A percentile compares a stretch with the other conserved stretches of the same genome.
phyloP scores from a whole-genome alignment of 1,140 invertebrate genomes.

The Drosophila kurseongensis region DNA sequence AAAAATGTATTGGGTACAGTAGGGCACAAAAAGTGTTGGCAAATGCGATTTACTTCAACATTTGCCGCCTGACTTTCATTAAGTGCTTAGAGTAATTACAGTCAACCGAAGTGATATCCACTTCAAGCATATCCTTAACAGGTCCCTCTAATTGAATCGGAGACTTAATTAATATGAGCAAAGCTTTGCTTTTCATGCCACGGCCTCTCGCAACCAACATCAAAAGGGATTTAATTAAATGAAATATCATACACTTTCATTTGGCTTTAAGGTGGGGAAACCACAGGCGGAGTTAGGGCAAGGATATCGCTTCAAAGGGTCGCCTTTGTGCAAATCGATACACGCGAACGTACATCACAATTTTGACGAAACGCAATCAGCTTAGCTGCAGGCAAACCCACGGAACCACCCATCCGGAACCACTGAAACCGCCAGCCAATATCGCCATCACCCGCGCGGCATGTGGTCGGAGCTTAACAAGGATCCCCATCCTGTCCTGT shows the following conservation, averaged over 20 bases:
- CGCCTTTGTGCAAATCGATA: constrained; percentile 62
- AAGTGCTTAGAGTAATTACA: constrained; percentile 30
- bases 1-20: constrained; percentile 8
- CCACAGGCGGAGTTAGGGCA: constrained; percentile 17
- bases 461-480: constrained; percentile 52
- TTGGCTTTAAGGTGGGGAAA: constrained; percentile 48
- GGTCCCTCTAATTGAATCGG: constrained; percentile 46
- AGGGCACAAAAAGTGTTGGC: background rate
- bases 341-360: constrained; percentile 48
- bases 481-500: constrained; percentile 24
- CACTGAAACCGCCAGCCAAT: constrained; percentile 52
- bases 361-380: constrained; percentile 74
- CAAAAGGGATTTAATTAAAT: constrained; percentile 76
- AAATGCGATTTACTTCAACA: background rate
- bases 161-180: constrained; percentile 60
- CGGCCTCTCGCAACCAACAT: constrained; percentile 43
- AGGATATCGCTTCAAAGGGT: constrained; percentile 58
- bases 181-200: constrained; percentile 12
- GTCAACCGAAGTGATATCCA: constrained; percentile 20
- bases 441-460: constrained; percentile 28
- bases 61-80: background rate
- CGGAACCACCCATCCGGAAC: constrained; percentile 34
- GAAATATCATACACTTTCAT: constrained; percentile 66
- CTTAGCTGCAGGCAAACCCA: constrained; percentile 69
- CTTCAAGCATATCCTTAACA: constrained; percentile 34